phyloP scores from a whole-genome alignment of 2,113 vertebrate species.

The Dromaius novaehollandiae region DNA sequence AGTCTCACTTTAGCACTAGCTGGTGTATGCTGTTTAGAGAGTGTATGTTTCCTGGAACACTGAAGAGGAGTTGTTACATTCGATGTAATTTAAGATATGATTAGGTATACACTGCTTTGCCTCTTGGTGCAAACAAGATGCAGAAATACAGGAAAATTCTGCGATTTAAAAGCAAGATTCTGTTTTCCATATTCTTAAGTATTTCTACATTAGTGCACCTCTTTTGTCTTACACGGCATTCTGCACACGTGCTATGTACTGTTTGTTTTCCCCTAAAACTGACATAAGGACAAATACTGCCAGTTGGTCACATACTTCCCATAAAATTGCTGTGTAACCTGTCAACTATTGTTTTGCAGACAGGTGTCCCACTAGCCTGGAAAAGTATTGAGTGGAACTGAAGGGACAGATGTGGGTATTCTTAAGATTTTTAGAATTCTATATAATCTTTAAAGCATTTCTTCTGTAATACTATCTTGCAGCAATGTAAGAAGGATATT shows the following conservation, averaged over 20 bases:
- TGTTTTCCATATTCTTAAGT: background rate
- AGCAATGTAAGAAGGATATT: background rate
- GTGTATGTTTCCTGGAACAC: background rate
- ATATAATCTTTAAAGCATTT: background rate
- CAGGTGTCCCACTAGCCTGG: accelerated
- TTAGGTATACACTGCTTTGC: background rate
- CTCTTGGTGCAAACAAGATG: background rate
- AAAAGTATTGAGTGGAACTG: background rate
- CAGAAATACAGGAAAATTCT: background rate
- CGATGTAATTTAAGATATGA: too few relatives aligned
- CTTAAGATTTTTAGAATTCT: background rate
- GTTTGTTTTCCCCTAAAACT: background rate
- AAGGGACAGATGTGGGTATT: background rate
- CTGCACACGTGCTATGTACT: background rate
- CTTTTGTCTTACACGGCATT: background rate
- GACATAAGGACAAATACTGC: background rate
- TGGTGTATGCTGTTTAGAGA: background rate
- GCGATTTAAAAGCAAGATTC: background rate
- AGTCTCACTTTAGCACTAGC: background rate
- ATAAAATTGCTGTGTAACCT: background rate
- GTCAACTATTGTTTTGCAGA: background rate
- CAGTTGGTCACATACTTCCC: background rate
- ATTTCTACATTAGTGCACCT: background rate
- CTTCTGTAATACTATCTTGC: background rate
- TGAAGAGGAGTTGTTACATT: background rate